Evolutionary conservation across 2,888 invertebrate genomes (phyloP), one percentile per base, ranked within the genome.

Genomic region (Acrobasis repandana): DNA sequence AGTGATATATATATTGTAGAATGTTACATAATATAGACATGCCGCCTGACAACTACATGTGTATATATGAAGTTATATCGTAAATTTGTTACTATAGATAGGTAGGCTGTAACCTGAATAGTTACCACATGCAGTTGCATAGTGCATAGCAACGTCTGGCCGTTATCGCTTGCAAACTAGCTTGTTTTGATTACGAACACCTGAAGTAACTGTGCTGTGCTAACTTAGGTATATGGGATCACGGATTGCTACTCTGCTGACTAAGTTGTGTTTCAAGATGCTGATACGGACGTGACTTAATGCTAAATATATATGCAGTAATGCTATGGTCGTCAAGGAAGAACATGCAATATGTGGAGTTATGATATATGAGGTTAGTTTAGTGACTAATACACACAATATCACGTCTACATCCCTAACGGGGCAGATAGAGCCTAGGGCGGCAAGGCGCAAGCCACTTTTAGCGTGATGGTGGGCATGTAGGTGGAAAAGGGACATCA

Each of bases 151-250:
- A 66, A 66, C 65, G 36, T 14, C 46, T 50, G 20, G 48, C 9
- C 46, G 56, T 62, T 65, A 64, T 65, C 65, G 61, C 46, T 56
- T 50, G 62, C 52, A 57, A 60, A 33, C 43, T 28, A 28, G 59
- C 62, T 63, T 61, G 67, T 65, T 67, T 61, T 65, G 63, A 66
- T 67, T 67, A 60, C 46, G 56, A 61, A 61, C 67, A 67, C 67
- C 64, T 65, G 67, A 61, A 61, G 46, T 56, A 28, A 52, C n/a
- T n/a, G n/a, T 59, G 52, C 36, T 63, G 16, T 38, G 56, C 61
- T 57, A 18, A 28, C 46, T 38, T 61, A n/a, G n/a, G n/a, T n/a
- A 61, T 56, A 60, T 61, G 43, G 58, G 49, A 49, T 52, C 52
- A 50, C 56, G 38, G 20, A 49, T n/a, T 33, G 56, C 28, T 33